Evolutionary conservation across 2,888 invertebrate genomes (phyloP), one percentile per base, ranked within the genome.

Genomic region (Mactromeris polynyma): DNA sequence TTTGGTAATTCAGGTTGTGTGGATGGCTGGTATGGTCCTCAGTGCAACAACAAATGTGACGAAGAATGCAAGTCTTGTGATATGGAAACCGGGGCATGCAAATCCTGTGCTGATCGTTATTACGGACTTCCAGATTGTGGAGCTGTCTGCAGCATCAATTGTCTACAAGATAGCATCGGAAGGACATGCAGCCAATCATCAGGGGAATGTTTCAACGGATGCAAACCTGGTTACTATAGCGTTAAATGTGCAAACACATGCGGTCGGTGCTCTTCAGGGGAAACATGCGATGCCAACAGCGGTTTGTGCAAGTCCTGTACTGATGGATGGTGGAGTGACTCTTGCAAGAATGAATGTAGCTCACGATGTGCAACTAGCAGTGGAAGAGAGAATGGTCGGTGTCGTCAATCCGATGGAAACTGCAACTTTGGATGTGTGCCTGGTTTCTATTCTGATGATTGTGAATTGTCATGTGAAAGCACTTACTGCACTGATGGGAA

Each of bases 141-240:
- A 4, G 14, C 64, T 19, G 42, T 46, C 0, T 91, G 91, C 82
- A 91, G 91, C 58, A 73, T 33, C 19, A 85, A 81, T 17, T 91
- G 91, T 69, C 36, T 36, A n/a, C 51, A 9, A 33, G 33, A 36
- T 14, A 33, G 38, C 19, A 38, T 79, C 17, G 80, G 46, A 3
- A 73, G 91, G 4, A 33, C 42, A 0, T 91, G 91, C 73, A 40
- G 46, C 14, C 77, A 89, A 33, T 11, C 73, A 1, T 38, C 69
- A 1, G 91, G 91, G 6, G 69, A n/a, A 7, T 91, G 91, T 40
- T 21, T 87, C 1, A 58, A 6, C 46, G 90, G 91, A 0, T 91
- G 91, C 42, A n/a, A 64, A 4, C 0, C 26, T 9, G 89, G 91
- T 38, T 89, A 69, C 79, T 91, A 89, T 73, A 84, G 86, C 38